Conservation (phyloP, 2,888 invertebrate genomes). For the Meta bourneti region DNA sequence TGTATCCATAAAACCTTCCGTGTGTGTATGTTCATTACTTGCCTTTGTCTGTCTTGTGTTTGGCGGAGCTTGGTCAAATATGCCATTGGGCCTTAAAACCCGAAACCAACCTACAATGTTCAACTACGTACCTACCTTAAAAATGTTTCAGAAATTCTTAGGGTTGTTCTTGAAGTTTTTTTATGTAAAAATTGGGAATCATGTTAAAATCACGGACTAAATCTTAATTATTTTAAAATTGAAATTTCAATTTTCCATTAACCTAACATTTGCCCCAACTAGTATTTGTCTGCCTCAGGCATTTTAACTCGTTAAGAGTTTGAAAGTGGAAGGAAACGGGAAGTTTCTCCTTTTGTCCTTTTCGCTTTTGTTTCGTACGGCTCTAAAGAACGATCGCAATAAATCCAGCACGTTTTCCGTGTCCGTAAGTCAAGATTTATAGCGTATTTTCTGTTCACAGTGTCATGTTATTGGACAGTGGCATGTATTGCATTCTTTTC, state of each 20-base stretch:
- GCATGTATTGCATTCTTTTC: constrained; percentile 55
- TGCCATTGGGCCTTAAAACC: no score
- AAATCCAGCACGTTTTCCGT: constrained; percentile 51
- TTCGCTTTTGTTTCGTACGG: constrained; percentile 24
- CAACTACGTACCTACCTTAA: no score
- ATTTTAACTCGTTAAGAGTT: no score
- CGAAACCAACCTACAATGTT: no score
- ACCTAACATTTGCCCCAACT: neutral
- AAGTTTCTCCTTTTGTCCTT: neutral
- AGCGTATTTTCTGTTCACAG: constrained; percentile 46
- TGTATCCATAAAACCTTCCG: no score
- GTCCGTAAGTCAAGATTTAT: constrained; percentile 61
- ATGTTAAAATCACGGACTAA: neutral
- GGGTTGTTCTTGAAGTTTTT: no score
- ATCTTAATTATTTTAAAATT: neutral
- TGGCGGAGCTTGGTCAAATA: no score
- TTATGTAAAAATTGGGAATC: no score
- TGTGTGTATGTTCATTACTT: no score
- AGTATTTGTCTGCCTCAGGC: neutral
- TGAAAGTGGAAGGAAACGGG: no score
- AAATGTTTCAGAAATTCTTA: no score
- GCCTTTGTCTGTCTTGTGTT: no score
- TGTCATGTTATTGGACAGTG: constrained; percentile 36
- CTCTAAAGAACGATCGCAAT: constrained; percentile 41
- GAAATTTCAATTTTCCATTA: neutral